These are phyloP conservation scores for Champsocephalus esox DNA, from an alignment of 2,797 vertebrate species.

Conservation along the genomic window DNA sequence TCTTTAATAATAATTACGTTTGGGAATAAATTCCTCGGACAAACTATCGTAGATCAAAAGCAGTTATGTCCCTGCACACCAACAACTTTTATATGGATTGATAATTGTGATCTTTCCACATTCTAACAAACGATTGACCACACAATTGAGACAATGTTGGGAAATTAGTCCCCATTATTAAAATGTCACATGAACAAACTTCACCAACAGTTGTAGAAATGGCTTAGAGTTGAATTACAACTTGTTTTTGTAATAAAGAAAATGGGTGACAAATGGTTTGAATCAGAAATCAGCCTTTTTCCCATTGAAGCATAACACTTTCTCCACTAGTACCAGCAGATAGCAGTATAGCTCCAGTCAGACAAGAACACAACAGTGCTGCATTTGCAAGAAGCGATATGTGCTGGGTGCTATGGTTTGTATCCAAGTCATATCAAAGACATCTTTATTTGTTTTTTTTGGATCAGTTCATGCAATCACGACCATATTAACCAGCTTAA, in stretches of 20 bases:
- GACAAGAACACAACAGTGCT: not conserved
- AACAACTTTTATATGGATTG: not conserved
- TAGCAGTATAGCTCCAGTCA: slow-evolving; percentile 60
- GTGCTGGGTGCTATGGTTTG: not conserved
- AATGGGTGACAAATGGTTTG: not conserved
- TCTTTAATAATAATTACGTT: not conserved
- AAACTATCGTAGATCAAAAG: not conserved
- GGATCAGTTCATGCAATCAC: not conserved
- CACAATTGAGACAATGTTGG: not conserved
- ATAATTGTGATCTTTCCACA: not conserved
- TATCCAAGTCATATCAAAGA: not conserved
- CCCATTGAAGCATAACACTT: not conserved
- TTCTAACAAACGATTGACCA: not conserved
- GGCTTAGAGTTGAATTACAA: not conserved
- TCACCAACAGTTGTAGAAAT: not conserved
- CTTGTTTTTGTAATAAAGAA: not conserved
- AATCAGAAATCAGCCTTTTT: not conserved
- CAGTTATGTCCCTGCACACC: not conserved
- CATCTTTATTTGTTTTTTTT: not conserved
- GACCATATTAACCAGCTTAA: not conserved
- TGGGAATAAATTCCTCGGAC: not conserved
- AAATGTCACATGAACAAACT: not conserved
- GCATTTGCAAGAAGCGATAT: not conserved
- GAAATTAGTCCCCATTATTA: not conserved
- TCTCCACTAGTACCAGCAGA: slow-evolving; percentile 52